Base-by-base conservation (phyloP, 2,113 vertebrate species). In the Psilopogon haemacephalus region DNA sequence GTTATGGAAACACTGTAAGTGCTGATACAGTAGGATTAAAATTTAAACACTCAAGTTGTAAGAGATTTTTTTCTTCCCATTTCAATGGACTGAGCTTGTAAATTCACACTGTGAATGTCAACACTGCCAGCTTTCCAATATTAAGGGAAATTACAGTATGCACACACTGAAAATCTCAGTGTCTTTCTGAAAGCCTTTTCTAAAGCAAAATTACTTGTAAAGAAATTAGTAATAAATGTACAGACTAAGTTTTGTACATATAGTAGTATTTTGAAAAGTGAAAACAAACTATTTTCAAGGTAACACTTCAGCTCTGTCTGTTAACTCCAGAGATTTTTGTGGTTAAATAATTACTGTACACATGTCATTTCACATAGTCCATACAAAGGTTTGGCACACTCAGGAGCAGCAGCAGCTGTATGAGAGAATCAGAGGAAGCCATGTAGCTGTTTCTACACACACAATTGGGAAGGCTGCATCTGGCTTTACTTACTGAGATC, bases 181-280 rank as follows among this genome's bases (percentile, higher is more conserved):
- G 37, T 84, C 65, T 84, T 92, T 90, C 69, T 72, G 40, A 90
- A 88, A 90, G 24, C 11, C 40, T 75, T 86, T 90, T 84, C 18
- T 62, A 69, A 52, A 81, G 42, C 23, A 84, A 86, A 84, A 90
- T 63, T 84, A 46, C 20, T 84, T 69, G 71, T n/a, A 70, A 90
- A 90, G 20, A 60, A 12, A 76, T 86, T 85, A 69, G 18, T 35
- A 70, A 77, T 32, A 68, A 76, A 46, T 69, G 38, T 65, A 69
- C 42, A 81, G 46, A 23, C 15, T 60, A 69, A 38, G 8, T 82
- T 93, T 88, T 93, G 32, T 75, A 27, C 42, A 79, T 67, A 21
- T 8, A 56, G 44, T 37, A 73, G 17, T 40, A 19, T 44, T 30
- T 12, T 79, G 48, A 86, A 86, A 89, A 14, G 19, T 58, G 24